These are phyloP conservation scores for Condylura cristata DNA, from an alignment of 2,113 vertebrate species.

Conservation along the genomic window DNA sequence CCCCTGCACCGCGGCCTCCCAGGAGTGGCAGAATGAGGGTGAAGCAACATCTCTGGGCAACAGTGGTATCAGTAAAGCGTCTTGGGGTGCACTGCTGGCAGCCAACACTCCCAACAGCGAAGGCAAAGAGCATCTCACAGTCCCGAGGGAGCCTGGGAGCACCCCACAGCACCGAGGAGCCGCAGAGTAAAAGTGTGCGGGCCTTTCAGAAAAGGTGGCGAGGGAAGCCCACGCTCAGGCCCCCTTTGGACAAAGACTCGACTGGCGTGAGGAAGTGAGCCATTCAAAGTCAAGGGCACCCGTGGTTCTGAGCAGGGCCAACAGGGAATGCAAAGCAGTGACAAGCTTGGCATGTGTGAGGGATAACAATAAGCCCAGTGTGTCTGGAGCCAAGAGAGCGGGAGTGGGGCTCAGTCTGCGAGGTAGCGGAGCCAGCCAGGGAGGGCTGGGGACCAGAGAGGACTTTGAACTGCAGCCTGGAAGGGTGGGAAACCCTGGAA, in stretches of 20 bases:
- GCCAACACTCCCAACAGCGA: neutral
- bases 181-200: neutral
- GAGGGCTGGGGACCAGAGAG: neutral
- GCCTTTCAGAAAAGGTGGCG: neutral
- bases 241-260: neutral
- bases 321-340: neutral
- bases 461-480: neutral
- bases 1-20: neutral
- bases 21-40: neutral
- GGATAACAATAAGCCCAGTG: neutral
- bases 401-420: neutral
- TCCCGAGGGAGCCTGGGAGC: too few relatives aligned
- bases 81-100: neutral
- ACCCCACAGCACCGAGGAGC: neutral
- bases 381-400: neutral
- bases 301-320: neutral
- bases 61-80: neutral
- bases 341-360: neutral
- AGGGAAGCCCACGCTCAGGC: neutral
- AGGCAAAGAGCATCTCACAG: neutral
- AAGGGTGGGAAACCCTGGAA: neutral
- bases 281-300: conserved; percentile 9
- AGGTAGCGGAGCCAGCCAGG: neutral
- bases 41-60: neutral
- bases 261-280: neutral